Evolutionary conservation across 2,113 vertebrate species (phyloP).

Genomic region (Leuciscus idus): DNA sequence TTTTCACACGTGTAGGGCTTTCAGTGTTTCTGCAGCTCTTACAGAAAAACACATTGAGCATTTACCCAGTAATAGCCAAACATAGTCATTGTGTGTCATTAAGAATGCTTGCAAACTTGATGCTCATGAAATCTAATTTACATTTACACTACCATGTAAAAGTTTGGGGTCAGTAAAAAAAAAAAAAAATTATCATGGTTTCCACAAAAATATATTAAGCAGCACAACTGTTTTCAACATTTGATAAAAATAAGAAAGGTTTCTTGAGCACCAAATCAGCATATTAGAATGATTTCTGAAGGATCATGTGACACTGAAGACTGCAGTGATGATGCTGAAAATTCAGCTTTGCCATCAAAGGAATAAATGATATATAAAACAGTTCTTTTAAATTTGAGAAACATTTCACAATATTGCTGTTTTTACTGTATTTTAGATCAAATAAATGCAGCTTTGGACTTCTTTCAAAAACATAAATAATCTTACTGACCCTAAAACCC

Average conservation of each 20-base stretch:
- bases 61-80: not conserved
- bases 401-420: not conserved
- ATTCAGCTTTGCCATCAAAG: not conserved
- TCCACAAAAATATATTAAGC: not conserved
- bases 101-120: not conserved
- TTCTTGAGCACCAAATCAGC: not conserved
- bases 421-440: not conserved
- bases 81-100: not conserved
- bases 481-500: not conserved
- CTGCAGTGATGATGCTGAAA: not conserved
- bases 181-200: too few relatives aligned
- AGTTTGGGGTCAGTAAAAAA: not conserved
- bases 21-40: conserved; percentile 9
- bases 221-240: not conserved
- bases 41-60: not conserved
- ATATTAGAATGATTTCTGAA: not conserved
- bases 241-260: too few relatives aligned
- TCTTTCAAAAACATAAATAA: not conserved
- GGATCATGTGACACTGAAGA: not conserved
- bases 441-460: not conserved
- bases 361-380: not conserved
- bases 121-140: not conserved
- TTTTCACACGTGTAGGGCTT: conserved; percentile 10
- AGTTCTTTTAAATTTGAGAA: not conserved
- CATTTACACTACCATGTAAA: not conserved